A percentile compares a stretch with the other conserved stretches of the same genome.
phyloP scores from a whole-genome alignment of 1,140 invertebrate genomes.

The Aradophagus sp. region DNA sequence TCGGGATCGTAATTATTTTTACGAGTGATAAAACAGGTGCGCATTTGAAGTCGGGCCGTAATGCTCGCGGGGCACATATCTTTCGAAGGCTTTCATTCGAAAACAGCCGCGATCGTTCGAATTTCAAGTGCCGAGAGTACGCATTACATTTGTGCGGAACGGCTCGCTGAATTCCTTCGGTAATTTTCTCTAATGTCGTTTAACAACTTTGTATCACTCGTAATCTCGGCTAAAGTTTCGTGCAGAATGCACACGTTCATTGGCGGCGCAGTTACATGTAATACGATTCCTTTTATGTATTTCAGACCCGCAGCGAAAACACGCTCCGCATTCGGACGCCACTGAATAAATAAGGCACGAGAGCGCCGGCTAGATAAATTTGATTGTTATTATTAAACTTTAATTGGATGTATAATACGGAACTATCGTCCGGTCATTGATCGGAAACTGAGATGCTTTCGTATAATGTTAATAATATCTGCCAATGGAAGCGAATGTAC shows the following conservation, averaged over 20 bases:
- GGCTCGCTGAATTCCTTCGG: conserved; percentile 49
- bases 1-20: conserved; percentile 43
- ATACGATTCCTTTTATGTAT: conserved; percentile 43
- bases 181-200: conserved; percentile 47
- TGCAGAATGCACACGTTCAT: conserved; percentile 20
- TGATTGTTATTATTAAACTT: conserved; percentile 30
- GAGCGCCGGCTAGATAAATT: conserved; percentile 19
- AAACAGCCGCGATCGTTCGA: conserved; percentile 40
- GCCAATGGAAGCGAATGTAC: conserved; percentile 4
- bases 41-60: conserved; percentile 7
- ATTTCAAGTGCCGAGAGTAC: conserved; percentile 42
- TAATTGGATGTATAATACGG: conserved; percentile 15
- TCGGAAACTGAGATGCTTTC: conserved; percentile 5
- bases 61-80: conserved; percentile 9
- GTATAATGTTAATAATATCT: conserved; percentile 7
- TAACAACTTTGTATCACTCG: conserved; percentile 46
- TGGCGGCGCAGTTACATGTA: conserved; percentile 32
- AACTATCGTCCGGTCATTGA: background rate
- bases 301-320: conserved; percentile 31
- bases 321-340: conserved; percentile 27
- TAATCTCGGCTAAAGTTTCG: conserved; percentile 32
- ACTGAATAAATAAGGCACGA: conserved; percentile 23
- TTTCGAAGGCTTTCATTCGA: conserved; percentile 30
- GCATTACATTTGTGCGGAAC: conserved; percentile 26
- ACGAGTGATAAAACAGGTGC: conserved; percentile 34